Base-by-base conservation (phyloP, 2,113 vertebrate genomes). In the Rhabdomys dilectus region DNA sequence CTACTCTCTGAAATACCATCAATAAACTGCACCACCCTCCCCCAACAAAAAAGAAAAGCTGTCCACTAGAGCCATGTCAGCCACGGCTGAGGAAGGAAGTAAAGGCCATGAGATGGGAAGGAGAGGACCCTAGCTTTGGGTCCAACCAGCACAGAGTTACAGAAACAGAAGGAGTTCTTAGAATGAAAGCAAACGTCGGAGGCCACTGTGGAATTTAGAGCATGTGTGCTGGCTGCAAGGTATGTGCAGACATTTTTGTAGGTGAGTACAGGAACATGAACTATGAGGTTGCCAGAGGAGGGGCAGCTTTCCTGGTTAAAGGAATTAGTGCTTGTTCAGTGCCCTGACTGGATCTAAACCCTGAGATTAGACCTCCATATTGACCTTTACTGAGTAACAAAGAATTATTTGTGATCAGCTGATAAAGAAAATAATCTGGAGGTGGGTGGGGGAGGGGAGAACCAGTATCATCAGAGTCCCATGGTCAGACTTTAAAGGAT, bases 211-310 rank as follows among this genome's bases (percentile, higher is more conserved):
- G 39, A 64, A 7, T 8, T 73, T 62, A 39, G 45, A 72, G 51
- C 34, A 34, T 1, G 0, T 5, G 12, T 7, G 0, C 70, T 39
- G 45, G 13, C 0, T 60, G 1, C 19, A 45, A 0, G 17, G 21
- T 24, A 13, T 34, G 34, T 19, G 4, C 56, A 1, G 17, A 8
- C 64, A 58, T 34, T 15, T 76, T 21, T 39, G 16, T 4, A 48
- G 76, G 53, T 81, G 10, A 19, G 42, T 36, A 56, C 1, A 2
- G 1, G 13, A 2, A 39, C 21, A 60, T 21, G 58, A 73, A 19
- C 24, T 26, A 7, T 21, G 48, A 86, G 73, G 19, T 0, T 19
- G 66, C 0, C 7, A 68, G 60, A 39, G 45, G 45, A 76, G 19
- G 3, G 0, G 15, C 17, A 17, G 11, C 0, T 48, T 29, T 80